These are phyloP conservation scores for Centropyge bicolor DNA, from an alignment of 2,797 vertebrate species.

Conservation along the genomic window DNA sequence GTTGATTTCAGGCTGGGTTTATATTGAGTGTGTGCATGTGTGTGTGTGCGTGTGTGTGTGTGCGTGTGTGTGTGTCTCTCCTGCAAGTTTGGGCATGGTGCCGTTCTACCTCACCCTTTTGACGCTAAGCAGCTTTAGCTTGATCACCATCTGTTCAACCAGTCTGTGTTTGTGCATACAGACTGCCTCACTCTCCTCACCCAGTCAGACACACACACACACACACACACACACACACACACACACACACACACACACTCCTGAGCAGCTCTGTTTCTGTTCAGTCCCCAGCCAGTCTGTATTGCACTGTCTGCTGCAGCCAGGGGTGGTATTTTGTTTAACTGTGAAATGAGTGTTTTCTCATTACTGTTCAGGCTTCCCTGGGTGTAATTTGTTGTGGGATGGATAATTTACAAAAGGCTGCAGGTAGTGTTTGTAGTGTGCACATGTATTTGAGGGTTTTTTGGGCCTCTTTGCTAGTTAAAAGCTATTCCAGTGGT, in stretches of 20 bases:
- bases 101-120: conserved; percentile 69
- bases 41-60: conserved; percentile 27
- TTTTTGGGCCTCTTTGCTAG: neutral
- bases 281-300: conserved; percentile 23
- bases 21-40: conserved; percentile 17
- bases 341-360: conserved; percentile 47
- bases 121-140: conserved; percentile 82
- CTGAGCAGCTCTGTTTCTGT: conserved; percentile 10
- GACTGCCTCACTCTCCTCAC: conserved; percentile 48
- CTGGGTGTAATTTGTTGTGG: conserved; percentile 39
- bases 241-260: conserved; percentile 23
- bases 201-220: conserved; percentile 24
- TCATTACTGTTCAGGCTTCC: conserved; percentile 26
- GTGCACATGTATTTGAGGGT: conserved; percentile 27
- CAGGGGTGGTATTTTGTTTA: conserved; percentile 30
- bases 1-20: conserved; percentile 45
- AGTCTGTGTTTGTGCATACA: conserved; percentile 70
- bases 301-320: conserved; percentile 33
- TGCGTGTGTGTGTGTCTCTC: conserved; percentile 27
- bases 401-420: conserved; percentile 38
- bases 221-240: conserved; percentile 10
- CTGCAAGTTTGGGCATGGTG: conserved; percentile 52
- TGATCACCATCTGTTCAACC: conserved; percentile 83
- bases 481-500: conserved; percentile 23
- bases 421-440: conserved; percentile 35